Conservation (phyloP, 2,888 invertebrate species). For the Cyclophora albipunctata region DNA sequence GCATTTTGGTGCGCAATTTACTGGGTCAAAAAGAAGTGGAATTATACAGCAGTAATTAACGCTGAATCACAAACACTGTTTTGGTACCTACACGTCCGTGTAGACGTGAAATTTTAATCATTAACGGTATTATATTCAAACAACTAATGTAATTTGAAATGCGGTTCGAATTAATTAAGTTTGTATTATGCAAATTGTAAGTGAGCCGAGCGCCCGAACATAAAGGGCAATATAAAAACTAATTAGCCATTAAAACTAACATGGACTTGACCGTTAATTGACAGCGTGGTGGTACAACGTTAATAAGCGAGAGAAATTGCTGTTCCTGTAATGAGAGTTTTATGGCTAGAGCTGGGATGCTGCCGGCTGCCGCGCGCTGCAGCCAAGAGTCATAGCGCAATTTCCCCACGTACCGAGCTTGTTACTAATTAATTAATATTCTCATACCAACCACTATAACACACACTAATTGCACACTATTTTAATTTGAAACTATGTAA, state of each 20-base stretch:
- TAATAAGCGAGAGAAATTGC: slow-evolving; percentile 50
- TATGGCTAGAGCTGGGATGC: slow-evolving; percentile 36
- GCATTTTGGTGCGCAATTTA: slow-evolving; percentile 57
- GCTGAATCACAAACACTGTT: not conserved
- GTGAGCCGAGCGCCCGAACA: no score
- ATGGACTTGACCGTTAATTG: slow-evolving; percentile 34
- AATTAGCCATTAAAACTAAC: slow-evolving; percentile 7
- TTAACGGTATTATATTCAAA: not conserved
- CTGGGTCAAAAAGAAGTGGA: slow-evolving; percentile 37
- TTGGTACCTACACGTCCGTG: no score
- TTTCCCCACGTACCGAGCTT: slow-evolving; percentile 34
- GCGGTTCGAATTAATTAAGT: no score
- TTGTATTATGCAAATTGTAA: no score
- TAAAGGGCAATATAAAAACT: slow-evolving; percentile 2
- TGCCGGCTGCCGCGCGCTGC: slow-evolving; percentile 18
- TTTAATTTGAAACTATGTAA: slow-evolving; percentile 6
- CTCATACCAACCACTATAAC: slow-evolving; percentile 27
- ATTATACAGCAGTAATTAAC: slow-evolving; percentile 9
- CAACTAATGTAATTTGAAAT: no score
- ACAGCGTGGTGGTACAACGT: slow-evolving; percentile 40
- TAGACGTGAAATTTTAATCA: not conserved
- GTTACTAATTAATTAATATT: slow-evolving; percentile 38
- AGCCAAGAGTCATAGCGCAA: slow-evolving; percentile 40
- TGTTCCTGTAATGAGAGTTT: slow-evolving; percentile 45
- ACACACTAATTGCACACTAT: slow-evolving; percentile 29